These are phyloP conservation scores for Leptinotarsa haldemani DNA, from an alignment of 2,888 invertebrate genomes.

Conservation along the genomic window DNA sequence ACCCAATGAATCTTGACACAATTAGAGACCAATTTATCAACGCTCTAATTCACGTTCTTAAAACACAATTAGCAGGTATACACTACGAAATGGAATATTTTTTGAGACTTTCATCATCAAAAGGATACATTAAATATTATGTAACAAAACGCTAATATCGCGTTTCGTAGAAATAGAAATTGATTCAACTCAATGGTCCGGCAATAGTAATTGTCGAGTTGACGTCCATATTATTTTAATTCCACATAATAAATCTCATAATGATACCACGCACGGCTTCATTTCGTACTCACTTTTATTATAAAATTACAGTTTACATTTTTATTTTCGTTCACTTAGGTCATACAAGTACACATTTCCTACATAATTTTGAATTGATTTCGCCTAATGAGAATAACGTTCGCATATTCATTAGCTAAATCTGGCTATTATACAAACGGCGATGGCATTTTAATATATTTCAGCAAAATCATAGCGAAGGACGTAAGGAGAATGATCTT, in stretches of 20 bases:
- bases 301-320: constrained; percentile 37
- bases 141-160: constrained; percentile 18
- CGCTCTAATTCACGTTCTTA: background rate
- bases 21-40: background rate
- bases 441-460: background rate
- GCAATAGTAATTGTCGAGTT: constrained; percentile 36
- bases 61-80: background rate
- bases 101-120: constrained; percentile 8
- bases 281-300: constrained; percentile 36
- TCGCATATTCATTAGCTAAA: constrained; percentile 20
- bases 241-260: constrained; percentile 39
- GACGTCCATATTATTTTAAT: constrained; percentile 40
- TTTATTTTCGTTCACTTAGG: constrained; percentile 20
- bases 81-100: background rate
- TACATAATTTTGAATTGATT: constrained; percentile 34
- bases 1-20: background rate
- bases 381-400: constrained; percentile 30
- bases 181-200: constrained; percentile 16
- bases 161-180: constrained; percentile 28
- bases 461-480: background rate
- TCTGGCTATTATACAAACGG: background rate
- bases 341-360: constrained; percentile 24
- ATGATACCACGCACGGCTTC: constrained; percentile 41
- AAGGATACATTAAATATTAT: constrained; percentile 20
- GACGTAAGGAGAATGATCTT: background rate